Evolutionary conservation across 2,113 vertebrate genomes (phyloP).

Genomic region (Chloroceryle aenea): DNA sequence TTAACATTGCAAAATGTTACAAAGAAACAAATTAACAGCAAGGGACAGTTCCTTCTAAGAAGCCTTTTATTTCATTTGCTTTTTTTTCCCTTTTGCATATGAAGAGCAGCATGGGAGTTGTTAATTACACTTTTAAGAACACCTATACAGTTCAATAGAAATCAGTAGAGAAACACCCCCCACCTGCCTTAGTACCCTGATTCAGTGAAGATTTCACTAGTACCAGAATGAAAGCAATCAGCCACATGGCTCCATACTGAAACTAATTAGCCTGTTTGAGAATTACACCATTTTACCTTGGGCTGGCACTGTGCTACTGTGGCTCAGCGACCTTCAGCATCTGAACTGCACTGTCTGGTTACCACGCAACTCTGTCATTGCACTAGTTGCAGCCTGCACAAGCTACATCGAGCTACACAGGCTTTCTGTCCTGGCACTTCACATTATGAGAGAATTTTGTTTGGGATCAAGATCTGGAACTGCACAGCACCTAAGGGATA

Average conservation of each 20-base stretch:
- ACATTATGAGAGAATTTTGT: fast-evolving
- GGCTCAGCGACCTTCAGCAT: not conserved
- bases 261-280: not conserved
- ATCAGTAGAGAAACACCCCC: not conserved
- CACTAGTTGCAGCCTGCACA: not conserved
- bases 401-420: not conserved
- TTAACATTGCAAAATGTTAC: not conserved
- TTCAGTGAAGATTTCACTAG: not conserved
- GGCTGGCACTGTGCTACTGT: fast-evolving
- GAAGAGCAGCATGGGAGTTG: not conserved
- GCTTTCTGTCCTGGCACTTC: not conserved
- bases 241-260: not conserved
- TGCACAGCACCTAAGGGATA: not conserved
- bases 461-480: not conserved
- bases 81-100: not conserved
- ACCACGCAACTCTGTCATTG: no score
- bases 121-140: not conserved
- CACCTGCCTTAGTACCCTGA: not conserved
- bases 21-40: not conserved
- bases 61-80: not conserved
- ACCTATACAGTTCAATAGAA: not conserved
- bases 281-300: not conserved
- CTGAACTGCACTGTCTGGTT: not conserved
- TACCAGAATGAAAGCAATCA: not conserved
- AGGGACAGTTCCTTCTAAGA: not conserved